These are phyloP conservation scores for Drosophila arawakana DNA, from an alignment of 1,140 invertebrate genomes.

Conservation along the genomic window DNA sequence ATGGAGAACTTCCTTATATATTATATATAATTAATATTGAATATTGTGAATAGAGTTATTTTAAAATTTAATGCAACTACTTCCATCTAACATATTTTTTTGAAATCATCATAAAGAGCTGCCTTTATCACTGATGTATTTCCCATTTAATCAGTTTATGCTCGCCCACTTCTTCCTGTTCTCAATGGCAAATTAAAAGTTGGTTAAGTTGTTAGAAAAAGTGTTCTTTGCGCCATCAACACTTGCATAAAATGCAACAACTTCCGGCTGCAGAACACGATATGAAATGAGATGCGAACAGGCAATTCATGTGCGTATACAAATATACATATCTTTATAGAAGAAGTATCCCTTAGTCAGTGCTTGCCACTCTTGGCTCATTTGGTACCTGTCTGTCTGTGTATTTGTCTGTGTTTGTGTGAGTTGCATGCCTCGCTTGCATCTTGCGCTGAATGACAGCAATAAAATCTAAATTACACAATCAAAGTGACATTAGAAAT, in stretches of 20 bases:
- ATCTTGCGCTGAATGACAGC: constrained; percentile 38
- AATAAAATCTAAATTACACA: constrained; percentile 62
- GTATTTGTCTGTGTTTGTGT: neutral
- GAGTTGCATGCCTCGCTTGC: constrained; percentile 42
- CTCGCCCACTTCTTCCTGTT: neutral
- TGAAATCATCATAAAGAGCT: neutral
- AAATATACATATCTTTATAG: neutral
- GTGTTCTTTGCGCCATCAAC: constrained; percentile 23
- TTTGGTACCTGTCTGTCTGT: constrained; percentile 35
- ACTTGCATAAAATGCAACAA: constrained; percentile 53
- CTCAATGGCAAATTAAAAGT: constrained; percentile 2
- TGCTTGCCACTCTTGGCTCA: neutral
- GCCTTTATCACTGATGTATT: neutral
- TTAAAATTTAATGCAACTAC: neutral
- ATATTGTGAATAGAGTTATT: too few species aligned
- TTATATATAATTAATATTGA: too few species aligned
- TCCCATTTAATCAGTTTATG: constrained; percentile 19
- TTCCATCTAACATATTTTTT: neutral
- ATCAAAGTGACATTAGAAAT: constrained; percentile 71
- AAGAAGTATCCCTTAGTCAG: neutral
- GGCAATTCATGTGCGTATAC: constrained; percentile 8
- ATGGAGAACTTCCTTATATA: too few species aligned
- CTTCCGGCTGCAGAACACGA: constrained; percentile 35
- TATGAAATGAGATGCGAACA: constrained; percentile 41
- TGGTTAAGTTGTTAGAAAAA: neutral